Base-by-base conservation (phyloP, 2,113 vertebrate species). In the Lutjanus erythropterus region DNA sequence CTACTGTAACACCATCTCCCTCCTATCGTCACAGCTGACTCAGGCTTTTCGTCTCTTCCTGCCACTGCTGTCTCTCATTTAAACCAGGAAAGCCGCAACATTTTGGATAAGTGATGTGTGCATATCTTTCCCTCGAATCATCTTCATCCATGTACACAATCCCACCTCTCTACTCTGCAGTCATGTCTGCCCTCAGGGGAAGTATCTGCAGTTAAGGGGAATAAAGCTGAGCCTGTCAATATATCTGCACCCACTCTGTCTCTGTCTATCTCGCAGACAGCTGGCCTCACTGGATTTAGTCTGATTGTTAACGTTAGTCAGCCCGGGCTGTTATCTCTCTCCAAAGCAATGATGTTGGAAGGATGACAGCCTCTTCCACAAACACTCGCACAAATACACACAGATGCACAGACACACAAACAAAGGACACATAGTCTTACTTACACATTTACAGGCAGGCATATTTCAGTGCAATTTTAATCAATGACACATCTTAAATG, bases 391-490 rank as follows among this genome's bases (percentile, higher is more conserved):
- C 46, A 79, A 44, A 80, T 39, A 56, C 66, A 39, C 66, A 66
- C 31, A 84, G 44, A 72, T 50, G 49, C 71, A 50, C 27, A 46
- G 16, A 53, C 59, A 76, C 16, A 77, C 69, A 83, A 62, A 79
- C 61, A 84, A 69, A 74, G 64, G 35, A 55, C 47, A 71, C 78
- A 81, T 31, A 81, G 72, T 74, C 49, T 52, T 58, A 31, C 74
- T 55, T 55, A 68, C 23, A 37, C 62, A 49, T 79, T 73, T 71
- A 84, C 71, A 81, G 75, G 19, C 83, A 60, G 58, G 29, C 86
- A 90, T 89, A 86, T 88, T 91, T 93, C n/a, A 79, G 78, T 53
- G 71, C 65, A 87, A 88, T 88, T 92, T 91, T 70, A 87, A 94
- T 92, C 89, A 86, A 44, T 72, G 78, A 89, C 84, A 89, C 84